phyloP scores from a whole-genome alignment of 2,888 invertebrate species.

The Drosophila crucigera region DNA sequence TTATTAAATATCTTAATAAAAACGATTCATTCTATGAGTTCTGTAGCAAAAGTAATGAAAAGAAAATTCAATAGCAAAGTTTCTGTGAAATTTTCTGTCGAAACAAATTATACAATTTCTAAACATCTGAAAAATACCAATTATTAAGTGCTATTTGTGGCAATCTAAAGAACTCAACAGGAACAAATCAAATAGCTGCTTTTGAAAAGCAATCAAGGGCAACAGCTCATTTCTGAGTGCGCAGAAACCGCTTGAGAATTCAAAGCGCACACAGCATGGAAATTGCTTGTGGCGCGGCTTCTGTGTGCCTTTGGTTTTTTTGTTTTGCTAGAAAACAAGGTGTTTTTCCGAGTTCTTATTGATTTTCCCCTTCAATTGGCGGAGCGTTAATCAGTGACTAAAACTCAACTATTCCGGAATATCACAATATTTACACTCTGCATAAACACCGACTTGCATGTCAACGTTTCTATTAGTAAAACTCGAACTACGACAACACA shows the following conservation, averaged over 20 bases:
- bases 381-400: conserved; percentile 16
- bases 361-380: background rate
- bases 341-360: background rate
- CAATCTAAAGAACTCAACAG: background rate
- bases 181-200: background rate
- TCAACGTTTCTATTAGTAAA: conserved; percentile 41
- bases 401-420: background rate
- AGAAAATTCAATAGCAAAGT: background rate
- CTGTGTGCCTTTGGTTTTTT: background rate
- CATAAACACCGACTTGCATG: conserved; percentile 44
- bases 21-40: background rate
- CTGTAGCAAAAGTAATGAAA: background rate
- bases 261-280: background rate
- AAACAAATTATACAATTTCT: background rate
- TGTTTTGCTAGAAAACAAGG: background rate
- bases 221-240: no score
- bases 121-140: background rate
- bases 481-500: conserved; percentile 21
- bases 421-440: conserved; percentile 29
- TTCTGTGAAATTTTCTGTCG: background rate
- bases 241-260: conserved; percentile 2
- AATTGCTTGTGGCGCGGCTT: background rate
- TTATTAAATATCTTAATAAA: background rate
- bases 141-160: background rate
- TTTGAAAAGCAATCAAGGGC: background rate